These are phyloP conservation scores for Drosophila rellima DNA, from an alignment of 2,888 invertebrate genomes.

Conservation along the genomic window DNA sequence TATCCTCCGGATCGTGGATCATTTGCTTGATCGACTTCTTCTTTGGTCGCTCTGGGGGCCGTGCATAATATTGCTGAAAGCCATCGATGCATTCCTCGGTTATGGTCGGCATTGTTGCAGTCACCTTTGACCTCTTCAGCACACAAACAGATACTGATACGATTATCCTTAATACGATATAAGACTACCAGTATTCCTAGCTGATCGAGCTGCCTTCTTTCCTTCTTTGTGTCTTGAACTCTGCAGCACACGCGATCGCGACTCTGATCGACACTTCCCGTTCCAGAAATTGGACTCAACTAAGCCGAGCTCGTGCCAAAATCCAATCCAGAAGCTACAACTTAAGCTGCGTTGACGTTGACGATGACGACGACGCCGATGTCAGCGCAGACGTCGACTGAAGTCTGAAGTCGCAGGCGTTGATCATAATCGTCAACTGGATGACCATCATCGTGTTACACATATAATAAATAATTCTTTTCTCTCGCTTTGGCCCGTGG, in stretches of 20 bases:
- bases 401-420: conserved; percentile 50
- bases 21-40: conserved; percentile 89
- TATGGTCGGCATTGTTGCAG: conserved; percentile 84
- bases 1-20: conserved; percentile 91
- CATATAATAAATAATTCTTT: conserved; percentile 55
- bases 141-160: conserved; percentile 13
- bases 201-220: conserved; percentile 10
- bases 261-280: conserved; percentile 74
- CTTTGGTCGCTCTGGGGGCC: conserved; percentile 88
- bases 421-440: conserved; percentile 47
- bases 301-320: conserved; percentile 65
- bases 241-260: conserved; percentile 60
- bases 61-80: conserved; percentile 89
- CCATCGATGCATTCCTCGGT: conserved; percentile 87
- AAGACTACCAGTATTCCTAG: conserved; percentile 8
- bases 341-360: conserved; percentile 28
- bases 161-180: conserved; percentile 38
- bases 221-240: conserved; percentile 20
- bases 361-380: conserved; percentile 9
- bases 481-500: conserved; percentile 58
- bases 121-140: conserved; percentile 29
- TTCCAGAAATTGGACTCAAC: conserved; percentile 72
- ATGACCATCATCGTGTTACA: conserved; percentile 47
- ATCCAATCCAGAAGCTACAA: conserved; percentile 48
- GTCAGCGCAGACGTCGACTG: not conserved